Evolutionary conservation across 2,888 invertebrate species (phyloP).

Genomic region (Nyleta sp.): DNA sequence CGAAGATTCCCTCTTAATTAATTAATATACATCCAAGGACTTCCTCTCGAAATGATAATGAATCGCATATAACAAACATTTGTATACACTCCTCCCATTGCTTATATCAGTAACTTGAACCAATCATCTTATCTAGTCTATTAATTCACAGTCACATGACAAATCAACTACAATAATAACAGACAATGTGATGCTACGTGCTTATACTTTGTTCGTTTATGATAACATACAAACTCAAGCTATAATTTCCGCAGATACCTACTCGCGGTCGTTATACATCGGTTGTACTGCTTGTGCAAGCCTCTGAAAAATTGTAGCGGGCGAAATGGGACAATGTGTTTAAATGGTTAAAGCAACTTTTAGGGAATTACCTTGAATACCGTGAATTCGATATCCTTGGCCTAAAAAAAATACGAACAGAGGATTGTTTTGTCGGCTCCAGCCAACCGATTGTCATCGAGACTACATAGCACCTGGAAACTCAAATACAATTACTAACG

Average conservation of each 20-base stretch:
- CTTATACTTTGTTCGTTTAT: slow-evolving; percentile 25
- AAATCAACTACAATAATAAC: slow-evolving; percentile 29
- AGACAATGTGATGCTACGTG: slow-evolving; percentile 40
- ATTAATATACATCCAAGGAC: too few relatives aligned
- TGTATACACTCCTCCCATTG: slow-evolving; percentile 3
- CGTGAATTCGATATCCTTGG: slow-evolving; percentile 73
- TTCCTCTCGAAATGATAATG: slow-evolving; percentile 43
- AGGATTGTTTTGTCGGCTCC: slow-evolving; percentile 73
- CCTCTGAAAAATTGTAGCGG: slow-evolving; percentile 76
- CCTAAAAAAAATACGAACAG: slow-evolving; percentile 77
- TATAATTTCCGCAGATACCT: too few relatives aligned
- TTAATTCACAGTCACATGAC: slow-evolving; percentile 34
- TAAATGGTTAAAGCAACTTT: too few relatives aligned
- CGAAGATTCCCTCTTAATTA: too few relatives aligned
- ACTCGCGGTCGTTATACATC: too few relatives aligned
- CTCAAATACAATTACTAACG: slow-evolving; percentile 43
- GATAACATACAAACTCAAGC: slow-evolving; percentile 66
- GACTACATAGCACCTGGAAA: slow-evolving; percentile 74
- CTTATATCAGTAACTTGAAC: slow-evolving; percentile 32
- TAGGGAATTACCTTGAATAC: slow-evolving; percentile 78
- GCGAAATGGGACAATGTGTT: too few relatives aligned
- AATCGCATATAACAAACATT: slow-evolving; percentile 29
- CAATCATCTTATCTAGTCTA: slow-evolving; percentile 18
- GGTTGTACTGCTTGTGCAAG: slow-evolving; percentile 61
- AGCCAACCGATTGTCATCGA: slow-evolving; percentile 66